A percentile compares a stretch with the other conserved stretches of the same genome.
phyloP scores from a whole-genome alignment of 2,113 vertebrate species.

The Erpornis zantholeuca region DNA sequence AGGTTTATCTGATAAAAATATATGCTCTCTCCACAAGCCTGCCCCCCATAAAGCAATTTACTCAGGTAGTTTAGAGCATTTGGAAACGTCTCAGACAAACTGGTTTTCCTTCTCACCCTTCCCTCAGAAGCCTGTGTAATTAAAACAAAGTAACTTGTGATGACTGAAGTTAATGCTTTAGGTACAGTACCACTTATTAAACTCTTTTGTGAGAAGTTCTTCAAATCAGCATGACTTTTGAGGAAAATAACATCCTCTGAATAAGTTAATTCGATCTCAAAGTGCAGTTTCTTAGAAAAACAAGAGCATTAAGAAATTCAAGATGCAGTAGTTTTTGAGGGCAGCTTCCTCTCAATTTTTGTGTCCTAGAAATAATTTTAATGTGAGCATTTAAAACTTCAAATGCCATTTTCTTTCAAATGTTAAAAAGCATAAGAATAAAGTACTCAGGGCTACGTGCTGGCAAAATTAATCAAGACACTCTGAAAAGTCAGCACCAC shows the following conservation, averaged over 20 bases:
- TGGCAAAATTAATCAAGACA: background rate
- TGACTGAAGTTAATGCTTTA: background rate
- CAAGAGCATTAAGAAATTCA: background rate
- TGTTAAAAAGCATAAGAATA: background rate
- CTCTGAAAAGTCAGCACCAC: background rate
- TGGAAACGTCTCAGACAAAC: conserved; percentile 28
- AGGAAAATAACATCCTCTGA: background rate
- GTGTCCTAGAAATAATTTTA: background rate
- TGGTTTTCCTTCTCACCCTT: conserved; percentile 54
- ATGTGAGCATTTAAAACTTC: background rate
- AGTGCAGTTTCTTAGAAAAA: background rate
- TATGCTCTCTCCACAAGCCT: background rate
- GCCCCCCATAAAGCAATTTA: conserved; percentile 20
- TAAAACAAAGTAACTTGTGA: conserved; percentile 4
- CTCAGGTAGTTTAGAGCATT: background rate
- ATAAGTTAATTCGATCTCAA: background rate
- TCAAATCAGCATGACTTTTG: background rate
- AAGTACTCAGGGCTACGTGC: background rate
- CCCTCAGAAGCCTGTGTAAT: conserved; percentile 26
- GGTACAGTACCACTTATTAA: background rate
- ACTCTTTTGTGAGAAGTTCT: background rate
- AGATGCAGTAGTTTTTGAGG: background rate
- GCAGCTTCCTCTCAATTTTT: background rate
- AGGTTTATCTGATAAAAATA: conserved; percentile 2
- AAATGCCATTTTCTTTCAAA: background rate